Evolutionary conservation across 1,140 invertebrate species (phyloP).

Genomic region (Coptotermes formosanus): DNA sequence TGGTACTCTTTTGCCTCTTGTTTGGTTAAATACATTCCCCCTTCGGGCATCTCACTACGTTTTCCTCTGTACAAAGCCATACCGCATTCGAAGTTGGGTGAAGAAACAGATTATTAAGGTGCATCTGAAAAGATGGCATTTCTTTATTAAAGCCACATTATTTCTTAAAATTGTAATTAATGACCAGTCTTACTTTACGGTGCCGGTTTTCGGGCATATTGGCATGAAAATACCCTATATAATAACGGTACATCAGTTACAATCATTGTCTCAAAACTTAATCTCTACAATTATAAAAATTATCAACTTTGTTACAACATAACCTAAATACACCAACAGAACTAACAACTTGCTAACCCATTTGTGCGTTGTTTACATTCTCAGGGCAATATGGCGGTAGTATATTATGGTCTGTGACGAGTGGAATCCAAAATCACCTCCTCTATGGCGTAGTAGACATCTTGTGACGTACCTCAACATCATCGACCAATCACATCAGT

Average conservation of each 20-base stretch:
- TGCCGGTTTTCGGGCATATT: not conserved
- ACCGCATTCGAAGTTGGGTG: not conserved
- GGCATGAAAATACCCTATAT: no score
- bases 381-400: not conserved
- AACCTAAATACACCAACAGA: no score
- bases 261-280: no score
- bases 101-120: not conserved
- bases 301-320: no score
- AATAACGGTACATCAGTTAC: no score
- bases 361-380: not conserved
- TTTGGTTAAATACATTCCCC: not conserved
- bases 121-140: not conserved
- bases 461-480: conserved; percentile 21
- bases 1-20: conserved; percentile 35
- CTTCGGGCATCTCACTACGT: not conserved
- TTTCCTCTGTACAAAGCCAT: conserved; percentile 5
- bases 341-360: not conserved
- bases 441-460: not conserved
- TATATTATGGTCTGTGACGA: not conserved
- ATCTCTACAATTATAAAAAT: no score
- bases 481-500: conserved; percentile 45
- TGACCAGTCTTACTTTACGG: not conserved
- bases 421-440: not conserved
- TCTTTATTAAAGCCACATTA: not conserved
- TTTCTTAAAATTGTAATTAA: not conserved